Evolutionary conservation across 2,113 vertebrate species (phyloP).

Genomic region (Alosa alosa): DNA sequence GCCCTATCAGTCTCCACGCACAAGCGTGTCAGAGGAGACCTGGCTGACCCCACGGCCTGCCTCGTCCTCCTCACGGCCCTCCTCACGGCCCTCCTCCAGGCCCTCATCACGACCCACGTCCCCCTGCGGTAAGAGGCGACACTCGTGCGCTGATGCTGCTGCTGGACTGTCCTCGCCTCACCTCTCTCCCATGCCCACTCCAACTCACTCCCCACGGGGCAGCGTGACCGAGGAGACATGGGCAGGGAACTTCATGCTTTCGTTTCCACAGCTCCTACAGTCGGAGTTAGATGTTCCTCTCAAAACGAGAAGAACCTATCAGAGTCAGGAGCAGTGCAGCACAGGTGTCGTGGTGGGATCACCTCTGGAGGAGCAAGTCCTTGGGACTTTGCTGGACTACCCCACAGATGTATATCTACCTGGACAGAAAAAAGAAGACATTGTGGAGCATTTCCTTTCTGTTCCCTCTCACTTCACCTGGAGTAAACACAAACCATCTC

Average conservation of each 20-base stretch:
- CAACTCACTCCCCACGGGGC: slow-evolving; percentile 85
- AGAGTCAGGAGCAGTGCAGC: slow-evolving; percentile 56
- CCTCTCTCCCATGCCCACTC: slow-evolving; percentile 85
- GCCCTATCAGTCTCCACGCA: slow-evolving; percentile 85
- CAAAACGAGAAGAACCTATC: slow-evolving; percentile 91
- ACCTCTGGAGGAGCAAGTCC: slow-evolving; percentile 72
- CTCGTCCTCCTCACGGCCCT: slow-evolving; percentile 64
- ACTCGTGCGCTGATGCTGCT: slow-evolving; percentile 85
- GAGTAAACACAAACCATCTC: slow-evolving; percentile 90
- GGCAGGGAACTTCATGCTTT: slow-evolving; percentile 70
- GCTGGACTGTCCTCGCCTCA: slow-evolving; percentile 83
- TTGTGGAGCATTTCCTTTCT: slow-evolving; percentile 88
- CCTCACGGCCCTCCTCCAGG: slow-evolving; percentile 76
- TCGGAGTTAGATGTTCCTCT: slow-evolving; percentile 87
- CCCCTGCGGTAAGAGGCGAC: slow-evolving; percentile 89
- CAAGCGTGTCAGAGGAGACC: slow-evolving; percentile 91
- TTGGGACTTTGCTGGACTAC: slow-evolving; percentile 73
- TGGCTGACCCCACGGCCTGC: slow-evolving; percentile 83
- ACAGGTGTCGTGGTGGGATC: slow-evolving; percentile 70
- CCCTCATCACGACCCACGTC: slow-evolving; percentile 90
- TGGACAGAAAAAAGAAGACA: slow-evolving; percentile 79
- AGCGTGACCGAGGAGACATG: slow-evolving; percentile 89
- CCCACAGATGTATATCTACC: slow-evolving; percentile 73
- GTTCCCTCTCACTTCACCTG: slow-evolving; percentile 91
- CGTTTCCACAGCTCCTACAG: slow-evolving; percentile 75